Conservation (phyloP, 1,140 invertebrate species). For the Coelopa frigida region DNA sequence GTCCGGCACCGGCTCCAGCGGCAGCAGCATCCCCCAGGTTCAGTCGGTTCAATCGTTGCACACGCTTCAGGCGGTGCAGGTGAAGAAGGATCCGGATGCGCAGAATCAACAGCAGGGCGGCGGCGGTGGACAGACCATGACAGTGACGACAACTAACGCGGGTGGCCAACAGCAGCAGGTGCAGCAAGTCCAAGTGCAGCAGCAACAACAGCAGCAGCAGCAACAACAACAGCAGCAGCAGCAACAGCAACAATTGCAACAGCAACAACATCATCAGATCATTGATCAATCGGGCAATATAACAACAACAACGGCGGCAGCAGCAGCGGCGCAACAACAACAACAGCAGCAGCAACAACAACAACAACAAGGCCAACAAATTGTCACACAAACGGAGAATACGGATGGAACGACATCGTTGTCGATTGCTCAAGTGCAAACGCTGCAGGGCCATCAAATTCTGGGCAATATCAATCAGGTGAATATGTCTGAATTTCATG, state of each 20-base stretch:
- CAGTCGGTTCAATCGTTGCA: slow-evolving; percentile 41
- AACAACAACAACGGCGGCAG: slow-evolving; percentile 16
- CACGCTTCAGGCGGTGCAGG: slow-evolving; percentile 39
- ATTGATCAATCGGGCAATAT: slow-evolving; percentile 25
- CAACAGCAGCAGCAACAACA: slow-evolving; percentile 17
- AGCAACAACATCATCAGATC: slow-evolving; percentile 35
- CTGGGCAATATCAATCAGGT: slow-evolving; percentile 44
- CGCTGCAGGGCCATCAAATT: slow-evolving; percentile 43
- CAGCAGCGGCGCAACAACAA: slow-evolving; percentile 20
- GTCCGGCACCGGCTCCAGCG: slow-evolving; percentile 20
- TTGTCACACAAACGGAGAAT: slow-evolving; percentile 40
- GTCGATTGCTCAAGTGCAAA: slow-evolving; percentile 43
- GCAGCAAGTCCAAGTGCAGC: slow-evolving; percentile 27
- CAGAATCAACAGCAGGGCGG: slow-evolving; percentile 25
- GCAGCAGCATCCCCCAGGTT: slow-evolving; percentile 29
- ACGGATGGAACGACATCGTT: slow-evolving; percentile 37
- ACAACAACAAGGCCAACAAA: slow-evolving; percentile 26
- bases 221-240: slow-evolving; percentile 19
- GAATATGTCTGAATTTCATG: slow-evolving; percentile 44
- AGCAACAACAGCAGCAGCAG: slow-evolving; percentile 26
- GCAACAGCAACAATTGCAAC: slow-evolving; percentile 24
- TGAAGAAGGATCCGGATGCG: slow-evolving; percentile 44
- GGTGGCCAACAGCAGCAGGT: slow-evolving; percentile 28
- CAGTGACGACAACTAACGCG: slow-evolving; percentile 21
- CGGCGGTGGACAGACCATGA: slow-evolving; percentile 20